Evolutionary conservation across 2,888 invertebrate species (phyloP).

Genomic region (Phalera bucephala): DNA sequence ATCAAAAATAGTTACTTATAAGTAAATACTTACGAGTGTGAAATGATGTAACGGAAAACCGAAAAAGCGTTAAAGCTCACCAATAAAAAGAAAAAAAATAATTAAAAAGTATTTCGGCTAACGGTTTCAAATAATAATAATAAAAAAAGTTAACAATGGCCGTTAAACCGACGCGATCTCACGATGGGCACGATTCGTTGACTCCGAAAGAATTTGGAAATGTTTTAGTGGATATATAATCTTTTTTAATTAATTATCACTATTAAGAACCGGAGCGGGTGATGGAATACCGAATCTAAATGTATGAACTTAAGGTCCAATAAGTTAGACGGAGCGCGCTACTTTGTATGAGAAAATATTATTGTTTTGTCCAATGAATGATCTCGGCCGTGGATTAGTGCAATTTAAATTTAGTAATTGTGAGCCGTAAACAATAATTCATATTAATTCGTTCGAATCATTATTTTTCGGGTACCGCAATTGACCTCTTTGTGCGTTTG

Average conservation of each 20-base stretch:
- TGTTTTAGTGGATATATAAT: conserved; percentile 65
- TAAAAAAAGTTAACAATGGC: conserved; percentile 48
- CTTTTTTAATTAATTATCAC: conserved; percentile 77
- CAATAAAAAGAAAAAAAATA: conserved; percentile 36
- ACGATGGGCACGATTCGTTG: conserved; percentile 62
- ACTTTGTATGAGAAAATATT: conserved; percentile 67
- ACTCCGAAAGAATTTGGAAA: conserved; percentile 72
- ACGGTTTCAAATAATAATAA: conserved; percentile 47
- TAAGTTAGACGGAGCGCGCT: conserved; percentile 26
- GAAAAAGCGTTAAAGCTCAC: conserved; percentile 34
- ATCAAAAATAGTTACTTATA: too few species aligned
- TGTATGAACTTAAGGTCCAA: conserved; percentile 31
- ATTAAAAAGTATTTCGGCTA: conserved; percentile 38
- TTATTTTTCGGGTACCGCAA: conserved; percentile 52
- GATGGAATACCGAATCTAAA: conserved; percentile 38
- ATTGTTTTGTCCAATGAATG: conserved; percentile 74
- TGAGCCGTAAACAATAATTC: conserved; percentile 65
- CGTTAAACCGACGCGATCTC: conserved; percentile 45
- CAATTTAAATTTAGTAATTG: conserved; percentile 73
- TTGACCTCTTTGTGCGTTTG: conserved; percentile 30
- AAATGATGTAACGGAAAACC: background rate
- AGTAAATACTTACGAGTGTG: background rate
- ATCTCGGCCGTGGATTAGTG: conserved; percentile 65
- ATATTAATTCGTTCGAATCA: conserved; percentile 63
- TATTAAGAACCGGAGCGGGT: conserved; percentile 38